These are phyloP conservation scores for Charaxes varanes DNA, from an alignment of 1,140 invertebrate genomes.

Conservation along the genomic window DNA sequence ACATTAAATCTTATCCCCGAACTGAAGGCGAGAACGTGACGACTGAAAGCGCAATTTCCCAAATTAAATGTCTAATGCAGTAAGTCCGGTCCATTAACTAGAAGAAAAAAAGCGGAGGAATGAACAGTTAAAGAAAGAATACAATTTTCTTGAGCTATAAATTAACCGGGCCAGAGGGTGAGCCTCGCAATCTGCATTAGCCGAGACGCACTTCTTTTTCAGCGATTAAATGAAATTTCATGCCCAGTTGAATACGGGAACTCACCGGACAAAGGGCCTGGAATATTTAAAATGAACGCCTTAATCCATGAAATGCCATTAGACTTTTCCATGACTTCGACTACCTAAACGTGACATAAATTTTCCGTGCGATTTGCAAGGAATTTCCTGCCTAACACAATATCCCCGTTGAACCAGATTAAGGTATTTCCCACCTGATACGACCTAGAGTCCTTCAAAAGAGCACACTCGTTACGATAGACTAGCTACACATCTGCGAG, in stretches of 20 bases:
- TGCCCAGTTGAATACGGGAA: conserved; percentile 53
- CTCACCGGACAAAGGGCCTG: conserved; percentile 58
- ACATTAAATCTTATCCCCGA: too few relatives aligned
- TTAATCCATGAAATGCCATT: too few relatives aligned
- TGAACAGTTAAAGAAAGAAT: conserved; percentile 62
- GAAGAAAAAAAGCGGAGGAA: conserved; percentile 48
- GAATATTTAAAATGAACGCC: conserved; percentile 65
- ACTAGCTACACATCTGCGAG: too few relatives aligned
- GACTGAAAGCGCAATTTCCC: conserved; percentile 14
- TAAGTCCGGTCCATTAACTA: conserved; percentile 51
- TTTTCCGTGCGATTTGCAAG: too few relatives aligned
- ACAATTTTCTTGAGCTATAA: conserved; percentile 69
- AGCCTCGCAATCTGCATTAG: conserved; percentile 66
- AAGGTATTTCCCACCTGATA: too few relatives aligned
- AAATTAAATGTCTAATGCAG: conserved; percentile 35
- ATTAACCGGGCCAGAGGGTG: conserved; percentile 56
- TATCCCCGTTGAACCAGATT: too few relatives aligned
- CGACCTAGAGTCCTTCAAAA: too few relatives aligned
- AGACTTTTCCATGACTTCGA: too few relatives aligned
- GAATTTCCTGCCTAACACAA: too few relatives aligned
- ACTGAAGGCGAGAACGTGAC: background rate
- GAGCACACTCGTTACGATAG: too few relatives aligned
- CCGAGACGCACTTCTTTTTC: conserved; percentile 66
- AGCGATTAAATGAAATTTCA: conserved; percentile 70
- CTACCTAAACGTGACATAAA: too few relatives aligned